Base-by-base conservation (phyloP, 2,797 vertebrate genomes). In the Schizothorax lantsangensis region DNA sequence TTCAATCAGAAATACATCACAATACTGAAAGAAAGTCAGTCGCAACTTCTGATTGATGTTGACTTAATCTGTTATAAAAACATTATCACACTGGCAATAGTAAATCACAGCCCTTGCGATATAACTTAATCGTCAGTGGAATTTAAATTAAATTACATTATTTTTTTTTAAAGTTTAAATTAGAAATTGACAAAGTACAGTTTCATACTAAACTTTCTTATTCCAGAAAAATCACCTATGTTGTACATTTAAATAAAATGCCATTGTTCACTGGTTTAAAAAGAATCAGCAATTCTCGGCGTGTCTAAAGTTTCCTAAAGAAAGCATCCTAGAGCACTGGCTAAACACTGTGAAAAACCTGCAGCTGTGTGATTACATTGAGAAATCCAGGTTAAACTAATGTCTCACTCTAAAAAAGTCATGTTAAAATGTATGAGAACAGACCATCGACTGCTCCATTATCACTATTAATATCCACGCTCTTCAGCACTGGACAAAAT, bases 371-470 rank as follows among this genome's bases (percentile, higher is more conserved):
- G 72, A 49, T 74, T 30, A 49, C 72, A 49, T 11, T 49, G 45
- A 75, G 73, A 52, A 77, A 52, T 62, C 4, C 33, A 59, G 52
- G 23, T 83, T 83, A 74, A 83, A 33, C n/a, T 45, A 82, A 73
- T 71, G 23, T 40, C 14, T 54, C 1, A 7, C 45, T 83, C 47
- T 26, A 38, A 57, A 40, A 38, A 45, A 2, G 5, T 1, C 36
- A 19, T 57, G 14, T 12, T 17, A 40, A 69, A 38, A 81, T 71
- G 62, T 40, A 49, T 43, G 36, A 57, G 5, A 54, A 59, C 9
- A 3, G 21, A 26, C 12, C 62, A 33, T 49, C 17, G 6, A 23
- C 30, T 12, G 17, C 47, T 83, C 14, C 36, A 69, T 54, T 54
- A 69, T 57, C 59, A 17, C 75, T 69, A 26, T 54, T 40, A 79